Base-by-base conservation (phyloP, 2,113 vertebrate species). In the Romanogobio albipinnatus region DNA sequence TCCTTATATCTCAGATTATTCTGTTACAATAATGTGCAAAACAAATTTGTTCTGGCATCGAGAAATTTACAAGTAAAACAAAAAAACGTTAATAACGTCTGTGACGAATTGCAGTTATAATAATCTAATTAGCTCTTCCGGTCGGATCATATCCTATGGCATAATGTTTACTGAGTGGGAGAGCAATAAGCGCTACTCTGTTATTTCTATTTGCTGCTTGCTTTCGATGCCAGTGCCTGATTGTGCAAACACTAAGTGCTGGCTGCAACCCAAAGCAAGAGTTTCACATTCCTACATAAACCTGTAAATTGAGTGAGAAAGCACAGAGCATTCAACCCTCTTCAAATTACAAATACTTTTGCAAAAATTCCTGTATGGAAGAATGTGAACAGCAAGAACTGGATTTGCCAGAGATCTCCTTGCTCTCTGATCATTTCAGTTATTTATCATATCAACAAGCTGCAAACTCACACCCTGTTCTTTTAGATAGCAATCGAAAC, bases 251-350 rank as follows among this genome's bases (percentile, higher is more conserved):
- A 47, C n/a, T 22, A 19, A 68, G 33, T 9, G 10, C 22, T 76
- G 62, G 83, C 71, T n/a, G 26, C 13, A 36, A 59, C 47, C 71
- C 43, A 76, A 76, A 64, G 56, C 29, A 47, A 58, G 45, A 64
- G 33, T 56, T 84, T 66, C 74, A 66, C 74, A 77, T 77, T 39
- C 47, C 45, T 78, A 45, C 51, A 77, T 64, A 76, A 70, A 47
- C 58, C 61, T 39, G 15, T 5, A 26, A 43, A 79, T 19, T 49
- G 36, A 59, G 13, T 4, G 22, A 86, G 24, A 9, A 17, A 45
- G 73, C 49, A 53, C 8, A 22, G 5, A 14, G 49, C 13, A 1
- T 29, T n/a, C n/a, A 45, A 77, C 4, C 3, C 33, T 22, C 71
- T 22, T 56, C 68, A 53, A 39, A 84, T 51, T 59, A 82, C 24